Evolutionary conservation across 2,113 vertebrate species (phyloP), one percentile per base, ranked within the genome.

Genomic region (Phylloscopus trochiloides): DNA sequence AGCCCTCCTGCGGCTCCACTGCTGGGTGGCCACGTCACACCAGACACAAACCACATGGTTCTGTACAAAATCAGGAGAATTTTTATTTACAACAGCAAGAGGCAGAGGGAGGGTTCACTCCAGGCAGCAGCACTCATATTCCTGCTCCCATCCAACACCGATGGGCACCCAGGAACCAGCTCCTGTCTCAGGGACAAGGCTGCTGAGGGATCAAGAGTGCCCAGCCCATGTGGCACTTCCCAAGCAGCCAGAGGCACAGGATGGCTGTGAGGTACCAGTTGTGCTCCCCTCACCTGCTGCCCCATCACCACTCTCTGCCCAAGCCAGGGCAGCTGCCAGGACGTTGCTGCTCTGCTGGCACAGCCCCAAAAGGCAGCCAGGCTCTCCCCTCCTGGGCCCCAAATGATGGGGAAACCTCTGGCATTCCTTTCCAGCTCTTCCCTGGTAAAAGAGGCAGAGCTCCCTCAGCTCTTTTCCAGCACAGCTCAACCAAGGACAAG

Each of bases 61-160:
- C 70, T 21, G 19, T 90, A 90, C 57, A 84, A 96, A 97, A 95
- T 25, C 4, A 68, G 26, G 54, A 66, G 43, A 36, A 61, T 17
- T 63, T 92, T 96, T 94, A 96, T 97, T 90, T 95, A 94, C 89
- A 95, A 18, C 28, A 22, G n/a, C 2, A 18, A 62, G 51, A 50
- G 88, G 71, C 67, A 26, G 38, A 14, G 12, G 28, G 31, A 63
- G 29, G 42, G 36, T 22, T 68, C 45, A 32, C 75, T 76, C 26
- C 40, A 32, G 90, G 72, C 43, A 72, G 65, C 59, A n/a, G 36
- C 28, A 5, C 26, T 26, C 3, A 0, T 1, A 29, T 7, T 68
- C n/a, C 92, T 19, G 61, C 61, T 82, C 29, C 62, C 54, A 61
- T 12, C 62, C 54, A 31, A 48, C 78, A 40, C 11, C 0, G 0